These are phyloP conservation scores for Mesitornis unicolor DNA, from an alignment of 2,113 vertebrate species.

Conservation along the genomic window DNA sequence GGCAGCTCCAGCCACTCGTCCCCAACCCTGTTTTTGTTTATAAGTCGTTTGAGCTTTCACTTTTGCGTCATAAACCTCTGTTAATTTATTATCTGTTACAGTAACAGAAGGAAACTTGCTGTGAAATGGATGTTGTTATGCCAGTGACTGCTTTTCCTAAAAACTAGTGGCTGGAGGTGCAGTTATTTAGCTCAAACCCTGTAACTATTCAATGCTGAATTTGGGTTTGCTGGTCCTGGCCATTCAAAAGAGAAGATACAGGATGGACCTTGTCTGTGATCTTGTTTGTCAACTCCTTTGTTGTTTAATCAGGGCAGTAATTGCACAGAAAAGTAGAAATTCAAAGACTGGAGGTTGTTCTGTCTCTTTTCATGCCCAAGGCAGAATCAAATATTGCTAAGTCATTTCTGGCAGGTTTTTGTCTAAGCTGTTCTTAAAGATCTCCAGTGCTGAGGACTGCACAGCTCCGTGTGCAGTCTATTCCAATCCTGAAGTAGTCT, in stretches of 20 bases:
- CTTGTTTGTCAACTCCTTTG: background rate
- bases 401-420: conserved; percentile 1
- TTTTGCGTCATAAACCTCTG: background rate
- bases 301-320: background rate
- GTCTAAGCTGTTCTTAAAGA: background rate
- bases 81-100: background rate
- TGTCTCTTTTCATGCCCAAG: background rate
- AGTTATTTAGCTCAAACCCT: background rate
- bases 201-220: accelerated
- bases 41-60: background rate
- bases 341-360: background rate
- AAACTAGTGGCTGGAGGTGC: background rate
- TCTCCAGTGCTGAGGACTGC: background rate
- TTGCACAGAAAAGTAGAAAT: background rate
- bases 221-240: background rate
- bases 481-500: background rate
- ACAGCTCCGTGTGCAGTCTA: background rate
- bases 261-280: background rate
- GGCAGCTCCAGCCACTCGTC: too few relatives aligned
- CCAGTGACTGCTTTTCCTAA: background rate
- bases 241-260: background rate
- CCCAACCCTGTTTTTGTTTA: background rate
- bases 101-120: background rate
- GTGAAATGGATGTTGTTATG: background rate
- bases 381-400: background rate